These are phyloP conservation scores for Molanna angustata DNA, from an alignment of 2,888 invertebrate species.

Conservation along the genomic window DNA sequence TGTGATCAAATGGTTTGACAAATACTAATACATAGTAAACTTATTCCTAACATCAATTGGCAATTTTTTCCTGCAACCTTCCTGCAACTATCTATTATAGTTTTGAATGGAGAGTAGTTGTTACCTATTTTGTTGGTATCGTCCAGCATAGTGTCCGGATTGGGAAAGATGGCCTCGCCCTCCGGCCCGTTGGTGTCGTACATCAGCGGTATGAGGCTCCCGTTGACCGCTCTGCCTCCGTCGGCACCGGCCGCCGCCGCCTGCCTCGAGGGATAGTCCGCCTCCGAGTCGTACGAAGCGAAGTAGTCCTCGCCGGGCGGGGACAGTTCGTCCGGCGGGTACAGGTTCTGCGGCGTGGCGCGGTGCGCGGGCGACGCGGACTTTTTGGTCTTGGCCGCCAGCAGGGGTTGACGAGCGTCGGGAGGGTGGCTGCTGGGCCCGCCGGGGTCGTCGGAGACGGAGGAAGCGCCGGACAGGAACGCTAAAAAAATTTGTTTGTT, in stretches of 20 bases:
- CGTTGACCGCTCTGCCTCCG: no score
- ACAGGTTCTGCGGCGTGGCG: constrained; percentile 21
- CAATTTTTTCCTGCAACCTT: no score
- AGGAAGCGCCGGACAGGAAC: no score
- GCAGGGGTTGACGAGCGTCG: not conserved
- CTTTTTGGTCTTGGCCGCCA: constrained; percentile 7
- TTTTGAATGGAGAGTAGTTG: no score
- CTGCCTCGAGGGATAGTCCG: constrained; percentile 22
- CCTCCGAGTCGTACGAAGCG: constrained; percentile 27
- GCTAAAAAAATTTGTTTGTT: no score
- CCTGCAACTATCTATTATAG: no score
- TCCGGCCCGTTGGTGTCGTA: constrained; percentile 44
- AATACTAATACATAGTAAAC: no score
- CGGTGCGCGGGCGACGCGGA: constrained; percentile 4
- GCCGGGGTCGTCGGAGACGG: no score
- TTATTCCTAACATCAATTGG: no score
- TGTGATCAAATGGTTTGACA: no score
- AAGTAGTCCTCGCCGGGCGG: constrained; percentile 29
- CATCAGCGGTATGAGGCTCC: constrained; percentile 51
- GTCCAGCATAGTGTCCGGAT: constrained; percentile 44
- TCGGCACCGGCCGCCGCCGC: no score
- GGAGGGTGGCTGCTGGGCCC: no score
- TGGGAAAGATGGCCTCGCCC: constrained; percentile 51
- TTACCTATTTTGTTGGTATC: constrained; percentile 28
- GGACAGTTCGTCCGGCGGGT: constrained; percentile 27